Conservation (phyloP, 1,140 invertebrate genomes). For the Drosophila seguyi region DNA sequence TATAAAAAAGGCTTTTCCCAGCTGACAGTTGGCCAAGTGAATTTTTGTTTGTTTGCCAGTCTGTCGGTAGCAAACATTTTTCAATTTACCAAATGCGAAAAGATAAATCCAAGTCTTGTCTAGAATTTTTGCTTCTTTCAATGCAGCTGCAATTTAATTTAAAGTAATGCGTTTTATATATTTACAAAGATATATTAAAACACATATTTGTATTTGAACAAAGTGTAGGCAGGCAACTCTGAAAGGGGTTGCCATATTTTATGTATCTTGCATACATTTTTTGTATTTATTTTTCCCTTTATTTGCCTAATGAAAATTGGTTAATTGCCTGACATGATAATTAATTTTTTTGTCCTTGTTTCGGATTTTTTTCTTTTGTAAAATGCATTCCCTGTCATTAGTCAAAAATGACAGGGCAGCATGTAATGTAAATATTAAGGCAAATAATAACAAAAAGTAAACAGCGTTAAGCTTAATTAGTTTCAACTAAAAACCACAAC, state of each 20-base stretch:
- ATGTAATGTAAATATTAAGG: slow-evolving; percentile 5
- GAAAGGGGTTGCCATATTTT: neutral
- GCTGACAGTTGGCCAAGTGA: slow-evolving; percentile 16
- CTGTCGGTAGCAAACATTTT: slow-evolving; percentile 16
- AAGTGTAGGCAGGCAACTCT: neutral
- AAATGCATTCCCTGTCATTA: slow-evolving; percentile 40
- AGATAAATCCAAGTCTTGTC: neutral
- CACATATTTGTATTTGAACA: neutral
- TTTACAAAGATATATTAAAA: neutral
- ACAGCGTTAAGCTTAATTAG: slow-evolving; percentile 3
- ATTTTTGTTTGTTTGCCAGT: neutral
- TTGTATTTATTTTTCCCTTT: neutral
- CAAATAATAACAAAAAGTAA: slow-evolving; percentile 7
- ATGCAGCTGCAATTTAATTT: neutral
- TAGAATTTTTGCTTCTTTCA: neutral
- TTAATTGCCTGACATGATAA: slow-evolving; percentile 50
- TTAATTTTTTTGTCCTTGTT: slow-evolving; percentile 14
- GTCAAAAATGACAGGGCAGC: slow-evolving; percentile 17
- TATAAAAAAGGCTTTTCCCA: slow-evolving; percentile 34
- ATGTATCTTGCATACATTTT: neutral
- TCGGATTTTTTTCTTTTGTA: neutral
- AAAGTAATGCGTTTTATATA: no score
- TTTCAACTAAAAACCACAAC: neutral
- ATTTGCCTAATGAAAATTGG: slow-evolving; percentile 42
- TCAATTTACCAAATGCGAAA: slow-evolving; percentile 48